These are phyloP conservation scores for Luehdorfia chinensis DNA, from an alignment of 1,140 invertebrate genomes.

Conservation along the genomic window DNA sequence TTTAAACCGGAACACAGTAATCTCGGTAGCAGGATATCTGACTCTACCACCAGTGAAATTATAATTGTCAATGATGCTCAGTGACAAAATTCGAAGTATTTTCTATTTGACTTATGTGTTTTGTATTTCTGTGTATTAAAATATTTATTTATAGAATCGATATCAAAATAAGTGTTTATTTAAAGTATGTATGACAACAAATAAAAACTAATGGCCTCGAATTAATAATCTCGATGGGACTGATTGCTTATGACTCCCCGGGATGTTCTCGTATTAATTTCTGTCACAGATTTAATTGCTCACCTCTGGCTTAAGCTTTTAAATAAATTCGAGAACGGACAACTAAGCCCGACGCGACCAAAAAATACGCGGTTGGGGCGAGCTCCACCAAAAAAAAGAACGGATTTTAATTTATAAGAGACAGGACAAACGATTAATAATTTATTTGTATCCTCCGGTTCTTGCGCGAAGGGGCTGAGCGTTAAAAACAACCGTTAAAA, in stretches of 20 bases:
- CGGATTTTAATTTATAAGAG: slow-evolving; percentile 76
- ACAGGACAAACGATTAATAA: slow-evolving; percentile 78
- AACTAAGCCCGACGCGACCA: slow-evolving; percentile 54
- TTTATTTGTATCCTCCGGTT: slow-evolving; percentile 74
- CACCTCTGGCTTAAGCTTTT: slow-evolving; percentile 67
- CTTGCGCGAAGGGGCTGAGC: slow-evolving; percentile 60
- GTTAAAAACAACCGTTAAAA: slow-evolving; percentile 76
- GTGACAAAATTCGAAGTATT: too few species aligned
- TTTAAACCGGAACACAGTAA: too few species aligned
- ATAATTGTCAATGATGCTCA: too few species aligned
- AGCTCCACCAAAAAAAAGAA: slow-evolving; percentile 63
- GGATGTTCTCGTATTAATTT: slow-evolving; percentile 65
- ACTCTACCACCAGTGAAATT: too few species aligned
- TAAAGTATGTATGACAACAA: slow-evolving; percentile 18
- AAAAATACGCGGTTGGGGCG: slow-evolving; percentile 55
- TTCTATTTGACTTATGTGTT: too few species aligned
- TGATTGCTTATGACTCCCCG: slow-evolving; percentile 33
- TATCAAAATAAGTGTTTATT: slow-evolving; percentile 3
- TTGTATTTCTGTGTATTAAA: too few species aligned
- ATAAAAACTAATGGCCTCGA: slow-evolving; percentile 46
- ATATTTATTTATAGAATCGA: not conserved
- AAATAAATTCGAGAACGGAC: slow-evolving; percentile 71
- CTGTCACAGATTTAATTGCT: slow-evolving; percentile 71
- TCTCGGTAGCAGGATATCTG: too few species aligned
- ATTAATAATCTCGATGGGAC: slow-evolving; percentile 36